Percentiles rank a stretch among this genome's conserved stretches.
phyloP scores from a whole-genome alignment of 2,888 invertebrate species.

The Tenodera sinensis region DNA sequence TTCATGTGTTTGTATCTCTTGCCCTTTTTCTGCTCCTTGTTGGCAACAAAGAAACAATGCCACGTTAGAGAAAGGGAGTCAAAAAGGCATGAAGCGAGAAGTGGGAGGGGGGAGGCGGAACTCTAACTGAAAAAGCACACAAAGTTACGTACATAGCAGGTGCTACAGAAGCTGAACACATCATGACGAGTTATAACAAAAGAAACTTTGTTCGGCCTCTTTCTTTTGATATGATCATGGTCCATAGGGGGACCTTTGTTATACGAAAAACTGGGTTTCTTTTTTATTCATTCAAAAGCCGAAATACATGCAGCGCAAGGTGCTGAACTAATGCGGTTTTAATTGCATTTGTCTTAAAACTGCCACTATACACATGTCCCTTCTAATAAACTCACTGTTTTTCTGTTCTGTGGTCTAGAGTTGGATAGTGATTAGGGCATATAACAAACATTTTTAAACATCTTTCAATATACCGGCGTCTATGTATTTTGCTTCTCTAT shows the following conservation, averaged over 20 bases:
- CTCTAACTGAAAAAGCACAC: constrained; percentile 3
- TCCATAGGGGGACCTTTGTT: background rate
- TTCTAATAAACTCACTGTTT: no score
- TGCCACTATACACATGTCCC: no score
- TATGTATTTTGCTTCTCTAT: no score
- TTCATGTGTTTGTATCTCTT: background rate
- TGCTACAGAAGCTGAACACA: background rate
- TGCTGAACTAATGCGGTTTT: no score
- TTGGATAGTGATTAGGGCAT: no score
- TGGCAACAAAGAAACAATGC: background rate
- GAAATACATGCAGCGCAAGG: no score
- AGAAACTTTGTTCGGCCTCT: background rate
- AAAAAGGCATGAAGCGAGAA: background rate
- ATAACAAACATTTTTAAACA: no score
- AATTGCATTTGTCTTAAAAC: no score
- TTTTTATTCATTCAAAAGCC: no score
- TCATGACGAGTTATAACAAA: background rate
- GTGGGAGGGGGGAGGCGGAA: background rate
- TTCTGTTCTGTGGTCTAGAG: no score
- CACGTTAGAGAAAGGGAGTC: background rate
- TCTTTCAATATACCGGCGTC: no score
- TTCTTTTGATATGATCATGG: background rate
- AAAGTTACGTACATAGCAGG: background rate
- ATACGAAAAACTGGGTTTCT: background rate
- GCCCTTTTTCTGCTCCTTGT: background rate